phyloP scores from a whole-genome alignment of 2,888 invertebrate genomes.

The Drosophila fulvimacula region DNA sequence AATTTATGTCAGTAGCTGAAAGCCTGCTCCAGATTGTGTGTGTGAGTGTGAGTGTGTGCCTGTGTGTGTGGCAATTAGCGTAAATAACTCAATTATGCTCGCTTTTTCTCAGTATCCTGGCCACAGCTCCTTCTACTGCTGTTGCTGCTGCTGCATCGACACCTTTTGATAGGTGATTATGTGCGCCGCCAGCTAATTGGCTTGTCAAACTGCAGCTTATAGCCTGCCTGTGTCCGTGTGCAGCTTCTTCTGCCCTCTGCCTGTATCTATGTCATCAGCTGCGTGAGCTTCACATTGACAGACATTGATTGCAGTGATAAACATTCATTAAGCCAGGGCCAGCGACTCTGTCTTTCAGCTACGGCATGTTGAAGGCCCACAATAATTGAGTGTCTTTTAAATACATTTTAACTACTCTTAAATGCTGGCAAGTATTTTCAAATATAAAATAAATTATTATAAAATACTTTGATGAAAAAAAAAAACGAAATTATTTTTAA shows the following conservation, averaged over 20 bases:
- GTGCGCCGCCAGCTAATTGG: conserved; percentile 61
- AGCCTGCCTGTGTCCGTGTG: conserved; percentile 12
- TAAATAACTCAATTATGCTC: conserved; percentile 73
- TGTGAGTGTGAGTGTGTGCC: not conserved
- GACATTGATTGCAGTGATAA: conserved; percentile 44
- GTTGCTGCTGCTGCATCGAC: conserved; percentile 45
- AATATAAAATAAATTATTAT: too few species aligned
- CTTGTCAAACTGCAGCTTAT: conserved; percentile 46
- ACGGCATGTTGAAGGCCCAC: not conserved
- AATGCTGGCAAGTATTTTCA: not conserved
- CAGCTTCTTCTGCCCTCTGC: not conserved
- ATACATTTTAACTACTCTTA: not conserved
- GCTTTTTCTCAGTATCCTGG: conserved; percentile 29
- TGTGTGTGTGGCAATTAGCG: conserved; percentile 59
- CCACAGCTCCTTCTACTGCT: conserved; percentile 3
- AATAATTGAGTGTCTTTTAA: not conserved
- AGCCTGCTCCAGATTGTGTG: conserved; percentile 4
- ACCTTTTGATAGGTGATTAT: conserved; percentile 71
- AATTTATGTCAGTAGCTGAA: conserved; percentile 38
- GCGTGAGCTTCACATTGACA: conserved; percentile 10
- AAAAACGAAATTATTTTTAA: too few species aligned
- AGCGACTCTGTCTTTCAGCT: not conserved
- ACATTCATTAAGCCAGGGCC: conserved; percentile 50
- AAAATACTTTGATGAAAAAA: too few species aligned
- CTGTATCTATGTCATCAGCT: not conserved